These are phyloP conservation scores for Poecile montanus DNA, from an alignment of 2,797 vertebrate species.

Conservation along the genomic window DNA sequence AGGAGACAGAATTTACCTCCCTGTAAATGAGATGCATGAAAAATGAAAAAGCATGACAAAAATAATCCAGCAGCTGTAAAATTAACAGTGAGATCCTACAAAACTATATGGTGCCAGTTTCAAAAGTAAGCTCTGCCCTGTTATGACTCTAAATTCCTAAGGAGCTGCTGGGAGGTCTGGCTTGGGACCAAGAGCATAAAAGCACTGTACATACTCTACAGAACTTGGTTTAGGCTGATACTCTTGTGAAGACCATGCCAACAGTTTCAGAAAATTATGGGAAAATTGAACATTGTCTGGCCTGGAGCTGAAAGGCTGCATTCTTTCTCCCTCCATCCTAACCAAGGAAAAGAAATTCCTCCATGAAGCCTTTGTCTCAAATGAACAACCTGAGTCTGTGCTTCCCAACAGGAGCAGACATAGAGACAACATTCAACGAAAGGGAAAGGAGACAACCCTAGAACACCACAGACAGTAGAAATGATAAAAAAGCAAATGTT, in stretches of 20 bases:
- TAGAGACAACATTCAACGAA: neutral
- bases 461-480: neutral
- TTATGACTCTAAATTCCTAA: neutral
- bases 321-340: neutral
- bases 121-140: neutral
- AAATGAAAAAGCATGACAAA: neutral
- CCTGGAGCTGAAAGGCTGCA: neutral
- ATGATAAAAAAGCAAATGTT: neutral
- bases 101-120: neutral
- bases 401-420: neutral
- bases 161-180: neutral
- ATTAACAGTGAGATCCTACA: neutral
- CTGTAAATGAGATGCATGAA: neutral
- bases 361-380: neutral
- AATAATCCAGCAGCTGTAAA: neutral
- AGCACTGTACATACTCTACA: neutral
- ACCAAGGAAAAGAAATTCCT: neutral
- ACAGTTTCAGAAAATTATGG: neutral
- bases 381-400: neutral
- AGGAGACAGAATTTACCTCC: neutral
- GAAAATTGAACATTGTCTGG: neutral
- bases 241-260: neutral
- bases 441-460: neutral
- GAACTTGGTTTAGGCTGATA: neutral
- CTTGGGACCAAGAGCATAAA: neutral